Base-by-base conservation (phyloP, 2,888 invertebrate genomes). In the Periphyllus acericola region DNA sequence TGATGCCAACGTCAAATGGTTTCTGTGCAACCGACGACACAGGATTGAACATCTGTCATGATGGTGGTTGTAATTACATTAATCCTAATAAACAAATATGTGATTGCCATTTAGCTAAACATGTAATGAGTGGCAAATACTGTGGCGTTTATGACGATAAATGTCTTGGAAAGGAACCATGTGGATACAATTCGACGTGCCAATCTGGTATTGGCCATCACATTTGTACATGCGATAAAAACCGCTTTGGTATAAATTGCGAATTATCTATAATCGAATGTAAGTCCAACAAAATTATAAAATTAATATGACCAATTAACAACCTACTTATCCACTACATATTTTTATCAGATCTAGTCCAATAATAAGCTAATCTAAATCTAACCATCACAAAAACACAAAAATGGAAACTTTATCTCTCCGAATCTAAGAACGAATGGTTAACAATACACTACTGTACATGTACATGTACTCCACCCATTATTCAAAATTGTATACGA, bases 1-100 rank as follows among this genome's bases (percentile, higher is more conserved):
- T 55, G 52, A 14, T 55, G 6, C 4, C 21, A 34, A 32, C 34
- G 55, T 34, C 79, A 32, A 25, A 1, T 17, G 21, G 55, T 36
- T 36, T 40, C 19, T 80, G 80, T 11, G 66, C n/a, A 40, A 14
- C 66, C 36, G 80, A 80, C 40, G 19, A 19, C n/a, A 19, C 8
- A 1, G 66, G 66, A 19, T 29, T 29, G 32, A 82, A 52, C 25
- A 25, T 3, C 34, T 82, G 82, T 34, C 71, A 82, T 8, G 82
- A 82, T 34, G 82, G 82, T 52, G 82, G 82, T 34, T 82, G 82
- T 19, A 82, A 52, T 55, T 55, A 32, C 52, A 19, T 25, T 55
- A 3, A 46, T 25, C 0, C 0, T 25, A 25, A 25, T 46, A 46
- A 29, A 9, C 5, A 52, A 76, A 29, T 1, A 4, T 82, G 82